Conservation (phyloP, 1,140 invertebrate genomes). For the Drosophila jambulina region DNA sequence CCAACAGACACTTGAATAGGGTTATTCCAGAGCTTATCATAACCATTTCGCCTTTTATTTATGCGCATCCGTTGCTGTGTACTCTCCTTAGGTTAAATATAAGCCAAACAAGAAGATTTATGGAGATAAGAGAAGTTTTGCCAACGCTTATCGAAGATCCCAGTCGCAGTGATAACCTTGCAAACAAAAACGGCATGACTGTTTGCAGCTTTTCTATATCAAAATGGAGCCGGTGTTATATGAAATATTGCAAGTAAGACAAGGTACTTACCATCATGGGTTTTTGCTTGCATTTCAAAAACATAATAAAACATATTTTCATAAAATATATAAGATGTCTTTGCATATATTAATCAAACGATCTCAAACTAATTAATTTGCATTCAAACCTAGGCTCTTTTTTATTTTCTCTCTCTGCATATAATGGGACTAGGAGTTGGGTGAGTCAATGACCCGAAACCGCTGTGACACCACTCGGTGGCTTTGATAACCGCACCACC, state of each 20-base stretch:
- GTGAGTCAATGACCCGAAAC: slow-evolving; percentile 71
- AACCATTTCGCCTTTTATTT: slow-evolving; percentile 12
- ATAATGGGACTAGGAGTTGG: slow-evolving; percentile 26
- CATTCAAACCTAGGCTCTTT: neutral
- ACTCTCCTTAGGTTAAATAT: slow-evolving; percentile 30
- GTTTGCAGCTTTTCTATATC: slow-evolving; percentile 9
- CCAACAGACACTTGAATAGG: neutral
- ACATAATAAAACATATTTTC: neutral
- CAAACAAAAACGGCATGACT: slow-evolving; percentile 7
- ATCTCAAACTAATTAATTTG: neutral
- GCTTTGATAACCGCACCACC: slow-evolving; percentile 35
- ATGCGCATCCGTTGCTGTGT: slow-evolving; percentile 46
- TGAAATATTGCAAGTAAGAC: slow-evolving; percentile 4
- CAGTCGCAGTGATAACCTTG: slow-evolving; percentile 41
- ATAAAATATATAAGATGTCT: neutral
- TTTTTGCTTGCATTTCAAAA: neutral
- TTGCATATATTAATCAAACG: no score
- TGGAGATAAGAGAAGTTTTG: slow-evolving; percentile 42
- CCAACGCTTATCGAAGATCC: slow-evolving; percentile 37
- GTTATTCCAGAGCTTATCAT: slow-evolving; percentile 28
- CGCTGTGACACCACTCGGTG: slow-evolving; percentile 33
- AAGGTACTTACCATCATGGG: neutral
- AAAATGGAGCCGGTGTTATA: slow-evolving; percentile 2
- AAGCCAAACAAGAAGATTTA: slow-evolving; percentile 39
- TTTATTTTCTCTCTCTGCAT: slow-evolving; percentile 3